Evolutionary conservation across 2,113 vertebrate genomes (phyloP).

Genomic region (Promerops cafer): DNA sequence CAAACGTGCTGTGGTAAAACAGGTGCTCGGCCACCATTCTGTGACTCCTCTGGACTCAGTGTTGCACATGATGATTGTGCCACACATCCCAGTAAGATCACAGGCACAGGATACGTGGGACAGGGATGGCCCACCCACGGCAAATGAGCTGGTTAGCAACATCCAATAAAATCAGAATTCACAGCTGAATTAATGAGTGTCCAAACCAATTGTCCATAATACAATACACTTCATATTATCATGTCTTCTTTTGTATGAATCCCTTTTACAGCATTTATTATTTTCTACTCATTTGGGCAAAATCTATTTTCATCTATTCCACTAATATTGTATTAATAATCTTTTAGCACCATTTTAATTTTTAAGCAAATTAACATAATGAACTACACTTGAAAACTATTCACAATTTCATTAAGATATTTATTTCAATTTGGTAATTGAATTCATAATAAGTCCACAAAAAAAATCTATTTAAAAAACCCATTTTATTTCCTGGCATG

Average conservation of each 20-base stretch:
- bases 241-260: not conserved
- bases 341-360: constrained; percentile 10
- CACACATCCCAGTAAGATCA: not conserved
- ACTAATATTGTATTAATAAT: constrained; percentile 5
- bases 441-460: not conserved
- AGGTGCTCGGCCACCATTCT: not conserved
- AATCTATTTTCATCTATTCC: not conserved
- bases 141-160: not conserved
- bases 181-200: not conserved
- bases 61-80: not conserved
- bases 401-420: constrained; percentile 27
- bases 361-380: constrained; percentile 29
- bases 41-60: not conserved
- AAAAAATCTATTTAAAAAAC: not conserved
- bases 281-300: not conserved
- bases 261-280: not conserved
- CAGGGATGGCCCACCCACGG: not conserved
- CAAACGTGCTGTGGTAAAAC: not conserved
- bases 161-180: not conserved
- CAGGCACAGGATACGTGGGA: no score
- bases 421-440: constrained; percentile 24
- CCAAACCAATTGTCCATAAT: not conserved
- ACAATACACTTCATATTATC: not conserved
- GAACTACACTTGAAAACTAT: constrained; percentile 5
- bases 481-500: not conserved